Conservation (phyloP, 1,140 invertebrate species). For the Drosophila setifemur region DNA sequence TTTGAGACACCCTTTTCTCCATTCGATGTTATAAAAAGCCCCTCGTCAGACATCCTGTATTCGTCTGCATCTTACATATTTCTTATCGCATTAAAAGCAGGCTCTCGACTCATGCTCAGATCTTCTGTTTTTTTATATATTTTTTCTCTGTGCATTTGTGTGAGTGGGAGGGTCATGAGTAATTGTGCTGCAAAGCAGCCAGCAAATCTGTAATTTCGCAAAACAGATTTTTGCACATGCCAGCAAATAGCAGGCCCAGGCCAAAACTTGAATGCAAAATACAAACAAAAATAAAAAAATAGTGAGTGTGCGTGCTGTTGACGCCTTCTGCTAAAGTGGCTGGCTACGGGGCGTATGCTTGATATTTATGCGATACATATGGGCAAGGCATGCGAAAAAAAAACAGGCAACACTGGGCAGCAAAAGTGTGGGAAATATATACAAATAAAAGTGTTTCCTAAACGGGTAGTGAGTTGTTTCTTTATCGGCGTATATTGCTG, state of each 20-base stretch:
- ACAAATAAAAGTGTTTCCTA: background rate
- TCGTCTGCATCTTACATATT: slow-evolving; percentile 4
- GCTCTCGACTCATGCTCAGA: slow-evolving; percentile 5
- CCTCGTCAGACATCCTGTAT: background rate
- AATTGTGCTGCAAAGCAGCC: slow-evolving; percentile 22
- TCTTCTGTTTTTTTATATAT: background rate
- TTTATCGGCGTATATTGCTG: background rate
- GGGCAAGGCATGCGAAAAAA: slow-evolving; percentile 56
- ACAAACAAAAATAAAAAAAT: slow-evolving; percentile 24
- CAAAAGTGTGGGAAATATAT: slow-evolving; percentile 8
- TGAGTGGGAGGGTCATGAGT: slow-evolving; percentile 16
- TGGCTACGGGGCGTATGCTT: slow-evolving; percentile 60
- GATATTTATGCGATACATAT: slow-evolving; percentile 65
- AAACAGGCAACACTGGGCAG: slow-evolving; percentile 20
- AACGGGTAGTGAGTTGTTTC: background rate
- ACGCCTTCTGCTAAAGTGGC: slow-evolving; percentile 15
- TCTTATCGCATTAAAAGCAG: slow-evolving; percentile 18
- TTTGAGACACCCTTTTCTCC: background rate
- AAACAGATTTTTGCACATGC: slow-evolving; percentile 42
- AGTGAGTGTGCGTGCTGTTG: slow-evolving; percentile 16
- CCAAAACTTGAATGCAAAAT: slow-evolving; percentile 38
- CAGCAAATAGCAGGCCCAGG: slow-evolving; percentile 40
- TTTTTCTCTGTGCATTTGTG: background rate
- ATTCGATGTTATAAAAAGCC: slow-evolving; percentile 7
- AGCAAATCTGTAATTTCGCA: slow-evolving; percentile 10